Evolutionary conservation across 2,113 vertebrate species (phyloP).

Genomic region (Pseudorhombus dupliciocellatus): DNA sequence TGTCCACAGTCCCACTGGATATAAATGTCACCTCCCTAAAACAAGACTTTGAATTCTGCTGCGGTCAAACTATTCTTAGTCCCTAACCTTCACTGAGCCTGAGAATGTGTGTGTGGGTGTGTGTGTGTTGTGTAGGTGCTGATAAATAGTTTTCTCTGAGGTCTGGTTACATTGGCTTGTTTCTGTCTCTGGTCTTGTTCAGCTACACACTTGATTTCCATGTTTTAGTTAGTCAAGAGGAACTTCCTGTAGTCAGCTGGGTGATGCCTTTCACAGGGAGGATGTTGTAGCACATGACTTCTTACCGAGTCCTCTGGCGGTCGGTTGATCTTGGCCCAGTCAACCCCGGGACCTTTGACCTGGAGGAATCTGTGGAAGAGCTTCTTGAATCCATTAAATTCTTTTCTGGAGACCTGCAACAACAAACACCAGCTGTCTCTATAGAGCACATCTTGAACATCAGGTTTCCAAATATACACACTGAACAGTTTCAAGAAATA

Average conservation of each 20-base stretch:
- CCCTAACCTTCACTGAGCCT: slow-evolving; percentile 53
- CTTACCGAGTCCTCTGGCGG: slow-evolving; percentile 97
- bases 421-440: not conserved
- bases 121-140: slow-evolving; percentile 47
- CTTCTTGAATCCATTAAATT: slow-evolving; percentile 94
- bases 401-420: slow-evolving; percentile 89
- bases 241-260: no score
- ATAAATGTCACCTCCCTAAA: slow-evolving; percentile 34
- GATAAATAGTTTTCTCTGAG: slow-evolving; percentile 34
- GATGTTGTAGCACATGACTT: no score
- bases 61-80: slow-evolving; percentile 74
- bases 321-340: slow-evolving; percentile 95
- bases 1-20: not conserved
- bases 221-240: no score
- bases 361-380: slow-evolving; percentile 98
- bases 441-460: not conserved
- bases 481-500: no score
- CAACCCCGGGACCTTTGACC: slow-evolving; percentile 94
- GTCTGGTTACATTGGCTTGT: slow-evolving; percentile 49
- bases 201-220: no score
- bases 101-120: slow-evolving; percentile 32
- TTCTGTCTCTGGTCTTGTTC: not conserved
- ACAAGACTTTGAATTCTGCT: slow-evolving; percentile 52
- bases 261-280: no score
- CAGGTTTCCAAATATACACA: no score